Base-by-base conservation (phyloP, 1,140 invertebrate species). In the Seison nebaliae region DNA sequence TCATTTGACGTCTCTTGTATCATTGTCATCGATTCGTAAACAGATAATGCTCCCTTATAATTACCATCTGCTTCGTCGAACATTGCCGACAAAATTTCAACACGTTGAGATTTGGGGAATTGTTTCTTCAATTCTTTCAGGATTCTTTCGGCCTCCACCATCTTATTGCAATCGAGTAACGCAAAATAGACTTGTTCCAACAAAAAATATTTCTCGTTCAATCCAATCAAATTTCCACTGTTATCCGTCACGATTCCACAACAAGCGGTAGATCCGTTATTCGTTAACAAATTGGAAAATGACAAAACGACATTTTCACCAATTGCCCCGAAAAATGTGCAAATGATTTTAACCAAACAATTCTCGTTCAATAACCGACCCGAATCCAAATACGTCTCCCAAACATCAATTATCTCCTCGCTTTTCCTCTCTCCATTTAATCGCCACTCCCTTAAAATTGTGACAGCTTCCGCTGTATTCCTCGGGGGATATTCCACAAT, bases 131-230 rank as follows among this genome's bases (percentile, higher is more conserved):
- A 62, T 31, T 67, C 56, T 51, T 70, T 62, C 24, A 86, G 70
- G 53, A 43, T 48, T 46, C 59, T 57, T 30, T 73, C 67, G 2
- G 78, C 77, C 23, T 83, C 57, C 45, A 72, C 65, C 44, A 75
- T 64, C 24, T 70, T 62, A 51, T 76, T 69, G 47, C 72, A 74
- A 52, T 98, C 88, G 35, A 93, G 57, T 1, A 80, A 76, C 32
- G 86, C 83, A 42, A 88, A 65, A 46, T 74, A 76, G 12, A 91
- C 77, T 71, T 88, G 81, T 54, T 91, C 81, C 48, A 79, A 61
- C 24, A 86, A 68, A 35, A 76, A 55, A 66, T 76, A 79, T 51
- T 75, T 77, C 83, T 52, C 35, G 69, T 69, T n/a, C n/a, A 46
- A 44, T 50, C 51, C 40, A 48, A 45, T 43, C 24, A 30, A 30